Evolutionary conservation across 1,140 invertebrate genomes (phyloP), one percentile per base, ranked within the genome.

Genomic region (Scaptodrosophila lebanonensis): DNA sequence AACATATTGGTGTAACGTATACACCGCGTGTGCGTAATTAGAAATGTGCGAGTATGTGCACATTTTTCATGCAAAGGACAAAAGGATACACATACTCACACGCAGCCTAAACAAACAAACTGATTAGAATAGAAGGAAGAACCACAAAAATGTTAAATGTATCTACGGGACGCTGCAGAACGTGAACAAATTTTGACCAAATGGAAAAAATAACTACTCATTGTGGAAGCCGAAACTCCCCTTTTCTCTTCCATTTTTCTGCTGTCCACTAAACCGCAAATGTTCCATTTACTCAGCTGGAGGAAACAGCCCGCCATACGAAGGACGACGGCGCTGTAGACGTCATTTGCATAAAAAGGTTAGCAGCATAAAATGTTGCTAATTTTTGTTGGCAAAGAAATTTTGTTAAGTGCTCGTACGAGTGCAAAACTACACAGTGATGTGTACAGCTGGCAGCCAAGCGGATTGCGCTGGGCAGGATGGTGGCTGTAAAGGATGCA

Each of bases 291-390:
- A 40, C 45, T 8, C 17, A 30, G 39, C 9, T n/a, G 15, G 8
- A 12, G n/a, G 29, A 30, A 27, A 29, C 12, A 44, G 30, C 11
- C 12, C 12, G 20, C 17, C 6, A 3, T 35, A 36, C 12, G 42
- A 17, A 20, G 18, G 39, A n/a, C n/a, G 29, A 32, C 11, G 7
- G 3, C 4, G 38, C 38, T 33, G 11, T 7, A 43, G 42, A n/a
- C 35, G 66, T 63, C 66, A 82, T 79, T 79, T 79, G 73, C 73
- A 79, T 82, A 79, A 79, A 79, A 82, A 82, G 73, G 73, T 79
- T 73, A 73, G 40, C 39, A 52, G 47, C 67, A 72, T 63, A 52
- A 67, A 73, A 64, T 64, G 69, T 60, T 66, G 66, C 49, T 72
- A 64, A 73, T 82, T 79, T 66, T 66, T 72, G 33, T 17, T 44